Evolutionary conservation across 1,140 invertebrate genomes (phyloP).

Genomic region (Lordiphosa collinella): DNA sequence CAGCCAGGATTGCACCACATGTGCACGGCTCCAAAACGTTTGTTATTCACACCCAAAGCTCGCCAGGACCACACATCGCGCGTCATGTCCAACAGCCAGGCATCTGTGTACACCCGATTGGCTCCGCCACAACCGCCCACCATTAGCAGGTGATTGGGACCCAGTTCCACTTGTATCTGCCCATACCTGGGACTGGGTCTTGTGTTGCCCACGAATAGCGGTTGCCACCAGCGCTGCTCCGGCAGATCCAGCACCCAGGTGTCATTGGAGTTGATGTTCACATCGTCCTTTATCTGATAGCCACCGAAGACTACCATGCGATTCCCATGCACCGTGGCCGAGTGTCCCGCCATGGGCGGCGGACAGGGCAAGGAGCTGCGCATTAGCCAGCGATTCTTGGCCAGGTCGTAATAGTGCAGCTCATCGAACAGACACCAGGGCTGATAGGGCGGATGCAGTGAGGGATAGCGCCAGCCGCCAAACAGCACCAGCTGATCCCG

Average conservation of each 20-base stretch:
- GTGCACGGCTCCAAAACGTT: conserved; percentile 89
- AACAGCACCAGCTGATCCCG: conserved; percentile 92
- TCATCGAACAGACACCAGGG: conserved; percentile 94
- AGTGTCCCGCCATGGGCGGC: conserved; percentile 93
- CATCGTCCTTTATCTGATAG: conserved; percentile 81
- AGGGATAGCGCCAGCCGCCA: conserved; percentile 97
- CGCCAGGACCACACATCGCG: conserved; percentile 89
- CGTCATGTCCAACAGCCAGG: conserved; percentile 84
- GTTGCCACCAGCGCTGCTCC: conserved; percentile 88
- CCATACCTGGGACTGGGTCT: conserved; percentile 92
- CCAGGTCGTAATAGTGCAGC: conserved; percentile 93
- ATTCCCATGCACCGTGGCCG: conserved; percentile 92
- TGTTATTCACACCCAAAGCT: conserved; percentile 86
- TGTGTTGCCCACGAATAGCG: conserved; percentile 83
- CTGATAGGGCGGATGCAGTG: conserved; percentile 93
- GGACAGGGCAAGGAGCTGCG: conserved; percentile 83
- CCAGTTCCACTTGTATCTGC: conserved; percentile 90
- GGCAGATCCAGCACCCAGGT: conserved; percentile 93
- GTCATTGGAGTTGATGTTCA: conserved; percentile 88
- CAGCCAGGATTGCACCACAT: conserved; percentile 97
- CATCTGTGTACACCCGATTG: conserved; percentile 83
- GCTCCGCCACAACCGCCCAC: conserved; percentile 84
- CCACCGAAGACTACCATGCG: conserved; percentile 96
- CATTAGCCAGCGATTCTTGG: conserved; percentile 91
- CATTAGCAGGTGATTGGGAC: conserved; percentile 86